Evolutionary conservation across 2,797 vertebrate genomes (phyloP), one percentile per base, ranked within the genome.

Genomic region (Gymnothorax reevesii): DNA sequence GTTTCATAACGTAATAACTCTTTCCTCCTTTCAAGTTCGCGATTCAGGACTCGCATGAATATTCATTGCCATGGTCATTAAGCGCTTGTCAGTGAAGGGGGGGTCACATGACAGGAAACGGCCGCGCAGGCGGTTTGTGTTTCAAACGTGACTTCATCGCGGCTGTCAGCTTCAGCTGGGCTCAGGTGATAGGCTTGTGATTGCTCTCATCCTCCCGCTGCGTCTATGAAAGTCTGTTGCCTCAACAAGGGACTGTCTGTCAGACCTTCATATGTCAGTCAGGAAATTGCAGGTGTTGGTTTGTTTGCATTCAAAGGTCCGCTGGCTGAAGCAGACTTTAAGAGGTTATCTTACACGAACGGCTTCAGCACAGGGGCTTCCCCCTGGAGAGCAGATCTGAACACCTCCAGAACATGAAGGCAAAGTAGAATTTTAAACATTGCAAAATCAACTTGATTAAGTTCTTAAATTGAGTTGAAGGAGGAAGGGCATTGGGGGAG

Each of bases 231-330:
- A 92, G 89, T 86, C 86, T 88, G 83, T 87, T 87, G 71, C 82
- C 73, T 75, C 85, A 66, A 49, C 60, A 54, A 79, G 59, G 88
- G 86, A 87, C 86, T 86, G 86, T 90, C 87, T 85, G 89, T 22
- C 92, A 91, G 90, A 92, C 87, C 92, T 92, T 95, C 93, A 94
- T 80, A 89, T 90, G 92, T 94, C 94, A 93, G 90, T 84, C 91
- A 92, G 93, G 94, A 94, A 95, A 95, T 94, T 94, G 93, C 94
- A 95, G 93, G 94, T 95, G 93, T 94, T 94, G 93, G 93, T 94
- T 94, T 95, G 94, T 94, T 95, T 94, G 94, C 87, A 87, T 93
- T 94, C 87, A 89, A 89, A 92, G 90, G 93, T 95, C 93, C 87
- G 89, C 87, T 93, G 94, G 93, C 93, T 93, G 94, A 90, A 90